Evolutionary conservation across 92 coral and sea anemone species (phyloP).

Genomic region (Diadumene lineata): DNA sequence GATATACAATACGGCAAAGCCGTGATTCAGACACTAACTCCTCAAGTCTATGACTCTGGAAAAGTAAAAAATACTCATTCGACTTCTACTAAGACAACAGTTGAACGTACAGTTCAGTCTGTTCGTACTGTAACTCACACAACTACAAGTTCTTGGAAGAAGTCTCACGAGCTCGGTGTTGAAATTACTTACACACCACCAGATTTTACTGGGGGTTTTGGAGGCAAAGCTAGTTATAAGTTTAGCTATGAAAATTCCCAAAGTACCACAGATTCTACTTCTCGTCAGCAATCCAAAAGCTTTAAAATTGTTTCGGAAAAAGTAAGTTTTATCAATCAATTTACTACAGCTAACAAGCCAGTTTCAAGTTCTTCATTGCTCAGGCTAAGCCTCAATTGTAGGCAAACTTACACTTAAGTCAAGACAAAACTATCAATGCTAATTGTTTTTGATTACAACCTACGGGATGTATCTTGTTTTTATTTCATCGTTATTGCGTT

Average conservation of each 20-base stretch:
- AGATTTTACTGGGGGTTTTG: conserved; percentile 50
- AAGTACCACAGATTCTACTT: conserved; percentile 38
- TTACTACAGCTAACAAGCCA: too few species aligned
- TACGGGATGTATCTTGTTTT: too few species aligned
- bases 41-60: conserved; percentile 46
- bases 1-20: conserved; percentile 51
- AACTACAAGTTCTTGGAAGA: conserved; percentile 65
- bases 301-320: conserved; percentile 28
- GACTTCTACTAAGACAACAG: conserved; percentile 25
- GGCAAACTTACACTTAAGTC: too few species aligned
- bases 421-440: too few species aligned
- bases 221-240: conserved; percentile 27
- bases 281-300: conserved; percentile 36
- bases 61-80: conserved; percentile 41
- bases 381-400: too few species aligned
- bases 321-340: too few species aligned
- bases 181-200: conserved; percentile 56
- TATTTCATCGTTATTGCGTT: too few species aligned
- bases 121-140: conserved; percentile 66
- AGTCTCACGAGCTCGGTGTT: conserved; percentile 53
- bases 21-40: conserved; percentile 44
- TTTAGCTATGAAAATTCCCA: conserved; percentile 24
- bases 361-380: too few species aligned
- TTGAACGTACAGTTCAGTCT: conserved; percentile 49
- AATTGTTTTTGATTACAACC: too few species aligned